Evolutionary conservation across 2,113 vertebrate species (phyloP), one percentile per base, ranked within the genome.

Genomic region (Lota lota): DNA sequence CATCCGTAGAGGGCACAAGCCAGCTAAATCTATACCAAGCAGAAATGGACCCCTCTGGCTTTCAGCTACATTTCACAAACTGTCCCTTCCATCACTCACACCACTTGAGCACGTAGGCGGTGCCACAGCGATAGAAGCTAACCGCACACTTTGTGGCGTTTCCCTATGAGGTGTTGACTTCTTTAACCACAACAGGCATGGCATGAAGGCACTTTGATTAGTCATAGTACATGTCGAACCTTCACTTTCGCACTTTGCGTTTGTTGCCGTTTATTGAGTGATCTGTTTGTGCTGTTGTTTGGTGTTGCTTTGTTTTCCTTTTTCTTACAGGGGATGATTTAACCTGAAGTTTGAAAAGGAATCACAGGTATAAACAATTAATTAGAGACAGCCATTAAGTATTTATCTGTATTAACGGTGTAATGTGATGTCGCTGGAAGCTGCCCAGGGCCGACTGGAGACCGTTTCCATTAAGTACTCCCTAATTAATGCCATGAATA

Each of bases 331-430:
- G 15, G 51, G 64, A 54, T 47, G 70, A 67, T 72, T 78, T 69
- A 40, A 67, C 76, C 66, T 76, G 81, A 77, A 75, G 75, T 85
- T 81, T 86, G 65, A 88, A 85, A 90, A 86, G 78, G 75, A 87
- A 89, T 81, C 84, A 87, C 78, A 67, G 69, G 69, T 85, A 81
- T 85, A 83, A 87, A 91, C 87, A 86, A 88, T 90, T 87, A 82
- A 91, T 90, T 82, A 89, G 76, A 73, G 72, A 74, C 73, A 61
- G 56, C 66, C 71, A 85, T 91, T 89, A 90, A 91, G 80, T 87
- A 89, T 89, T 90, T 85, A 91, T 90, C 79, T 22, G 67, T 84
- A 89, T 89, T 90, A 86, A 91, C 85, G 83, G 79, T 83, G 86
- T 87, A 88, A 88, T 89, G 91, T 79, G 88, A 87, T 87, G 87